phyloP scores from a whole-genome alignment of 2,888 invertebrate genomes.

The Drosophila macrospina region DNA sequence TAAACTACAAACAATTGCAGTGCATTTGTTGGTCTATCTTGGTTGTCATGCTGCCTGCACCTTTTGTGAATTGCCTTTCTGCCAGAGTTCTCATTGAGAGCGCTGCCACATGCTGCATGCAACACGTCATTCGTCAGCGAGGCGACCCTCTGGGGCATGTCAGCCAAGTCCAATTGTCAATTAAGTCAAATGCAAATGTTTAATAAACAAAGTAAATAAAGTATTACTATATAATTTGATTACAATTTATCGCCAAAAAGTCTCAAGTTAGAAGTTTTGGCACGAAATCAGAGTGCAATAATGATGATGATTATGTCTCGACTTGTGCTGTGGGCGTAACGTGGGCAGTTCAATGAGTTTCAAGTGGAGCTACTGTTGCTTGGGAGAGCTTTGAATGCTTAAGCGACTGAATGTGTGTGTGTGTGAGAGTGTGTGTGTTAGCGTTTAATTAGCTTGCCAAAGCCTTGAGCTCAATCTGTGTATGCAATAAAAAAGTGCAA shows the following conservation, averaged over 20 bases:
- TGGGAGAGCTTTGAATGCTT: background rate
- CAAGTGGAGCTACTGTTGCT: constrained; percentile 64
- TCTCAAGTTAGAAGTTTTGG: constrained; percentile 13
- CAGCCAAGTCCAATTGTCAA: constrained; percentile 61
- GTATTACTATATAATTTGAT: constrained; percentile 48
- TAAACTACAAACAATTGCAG: background rate
- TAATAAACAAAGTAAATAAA: constrained; percentile 56
- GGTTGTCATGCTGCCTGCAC: constrained; percentile 27
- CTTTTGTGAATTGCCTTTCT: constrained; percentile 12
- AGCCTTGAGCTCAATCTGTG: constrained; percentile 70
- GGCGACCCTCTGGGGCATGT: constrained; percentile 47
- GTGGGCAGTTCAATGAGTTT: constrained; percentile 59
- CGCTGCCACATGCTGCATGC: constrained; percentile 48
- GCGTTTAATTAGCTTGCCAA: constrained; percentile 70
- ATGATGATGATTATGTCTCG: constrained; percentile 37
- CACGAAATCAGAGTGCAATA: constrained; percentile 29
- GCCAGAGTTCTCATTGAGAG: constrained; percentile 24
- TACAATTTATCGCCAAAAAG: constrained; percentile 25
- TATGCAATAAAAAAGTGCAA: constrained; percentile 66
- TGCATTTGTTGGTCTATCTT: constrained; percentile 18
- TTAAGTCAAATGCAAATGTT: constrained; percentile 71
- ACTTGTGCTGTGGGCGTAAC: constrained; percentile 47
- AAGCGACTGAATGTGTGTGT: too few species aligned
- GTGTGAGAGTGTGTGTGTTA: constrained; percentile 16
- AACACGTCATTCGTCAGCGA: constrained; percentile 65